Base-by-base conservation (phyloP, 2,113 vertebrate species). In the Zosterops hypoxanthus region DNA sequence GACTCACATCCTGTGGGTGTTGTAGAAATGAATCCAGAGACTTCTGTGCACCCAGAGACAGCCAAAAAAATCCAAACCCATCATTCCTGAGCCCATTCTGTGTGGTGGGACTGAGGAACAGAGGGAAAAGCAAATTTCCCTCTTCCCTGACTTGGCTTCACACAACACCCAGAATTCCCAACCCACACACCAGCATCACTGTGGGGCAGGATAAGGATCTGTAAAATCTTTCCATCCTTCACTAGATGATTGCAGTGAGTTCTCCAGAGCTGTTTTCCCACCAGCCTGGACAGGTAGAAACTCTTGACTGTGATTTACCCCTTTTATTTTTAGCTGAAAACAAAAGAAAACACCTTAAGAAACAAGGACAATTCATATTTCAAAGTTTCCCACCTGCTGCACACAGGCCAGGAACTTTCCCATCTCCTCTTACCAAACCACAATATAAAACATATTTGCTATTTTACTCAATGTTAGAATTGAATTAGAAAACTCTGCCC, bases 101-200 rank as follows among this genome's bases (percentile, higher is more conserved):
- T 14, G 41, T 14, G 41, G 9, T 22, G 21, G 36, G 25, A 36
- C 25, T 6, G 24, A 52, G 41, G 28, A 68, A n/a, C 18, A 68
- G n/a, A 52, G 26, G 22, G 25, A 28, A 19, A 50, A 55, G 14
- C 7, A 23, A 24, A 3, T 53, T 14, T 60, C 11, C 17, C 7
- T 34, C 41, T 42, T 22, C 28, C 21, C 46, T 16, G 23, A 18
- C 36, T 5, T 18, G 16, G 6, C 21, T 50, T 36, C 1, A 1
- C 50, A 19, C 24, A 29, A 4, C 9, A 8, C 11, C 20, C 8
- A 9, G 1, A 52, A 3, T 3, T 80, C 41, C 50, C 23, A 39
- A 10, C 3, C 29, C 13, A 17, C 22, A 18, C 23, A 0, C 0
- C 23, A 41, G 12, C 22, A 17, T 28, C 6, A 0, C 34, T 31